Conservation (phyloP, 2,797 vertebrate genomes). For the Poliocrania exsul region DNA sequence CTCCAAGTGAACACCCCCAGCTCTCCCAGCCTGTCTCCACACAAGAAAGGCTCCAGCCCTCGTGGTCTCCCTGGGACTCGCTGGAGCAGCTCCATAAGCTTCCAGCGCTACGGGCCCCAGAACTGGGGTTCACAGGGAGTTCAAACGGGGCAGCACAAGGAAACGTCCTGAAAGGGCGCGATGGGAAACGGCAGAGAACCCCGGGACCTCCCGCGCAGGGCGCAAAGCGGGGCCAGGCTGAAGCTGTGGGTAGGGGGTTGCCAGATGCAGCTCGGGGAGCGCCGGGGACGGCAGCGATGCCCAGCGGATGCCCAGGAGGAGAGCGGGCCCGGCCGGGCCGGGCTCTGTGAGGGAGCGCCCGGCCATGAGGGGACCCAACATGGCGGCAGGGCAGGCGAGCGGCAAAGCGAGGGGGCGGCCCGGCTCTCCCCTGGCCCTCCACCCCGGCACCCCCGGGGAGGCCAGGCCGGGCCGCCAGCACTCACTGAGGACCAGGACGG, state of each 20-base stretch:
- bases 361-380: background rate
- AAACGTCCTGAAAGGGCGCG: accelerated
- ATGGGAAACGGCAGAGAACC: background rate
- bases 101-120: background rate
- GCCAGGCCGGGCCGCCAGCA: background rate
- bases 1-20: background rate
- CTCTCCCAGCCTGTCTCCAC: background rate
- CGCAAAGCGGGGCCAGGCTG: background rate
- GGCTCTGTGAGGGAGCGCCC: background rate
- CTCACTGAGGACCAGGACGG: constrained; percentile 59
- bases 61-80: background rate
- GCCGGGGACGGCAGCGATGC: background rate
- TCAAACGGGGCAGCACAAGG: background rate
- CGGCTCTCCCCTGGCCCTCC: no score
- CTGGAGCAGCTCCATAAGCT: background rate
- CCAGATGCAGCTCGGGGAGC: no score
- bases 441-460: accelerated
- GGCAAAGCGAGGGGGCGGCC: no score
- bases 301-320: background rate
- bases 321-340: accelerated
- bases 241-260: no score
- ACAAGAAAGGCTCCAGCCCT: background rate
- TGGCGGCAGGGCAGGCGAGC: background rate
- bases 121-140: accelerated
- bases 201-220: background rate